phyloP scores from a whole-genome alignment of 2,113 vertebrate species.

The Podilymbus podiceps region DNA sequence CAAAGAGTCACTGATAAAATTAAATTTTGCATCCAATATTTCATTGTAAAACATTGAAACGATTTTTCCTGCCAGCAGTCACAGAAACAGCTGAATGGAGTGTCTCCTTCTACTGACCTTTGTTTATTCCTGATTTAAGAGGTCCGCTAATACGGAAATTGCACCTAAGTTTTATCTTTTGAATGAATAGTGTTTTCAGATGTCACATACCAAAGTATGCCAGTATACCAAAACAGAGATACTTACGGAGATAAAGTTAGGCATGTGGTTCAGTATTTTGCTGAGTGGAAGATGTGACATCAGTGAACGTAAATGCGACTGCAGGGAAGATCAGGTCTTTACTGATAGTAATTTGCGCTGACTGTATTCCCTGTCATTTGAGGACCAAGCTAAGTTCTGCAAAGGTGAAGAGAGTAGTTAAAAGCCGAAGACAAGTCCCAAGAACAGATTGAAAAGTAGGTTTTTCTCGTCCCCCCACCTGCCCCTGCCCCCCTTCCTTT shows the following conservation, averaged over 20 bases:
- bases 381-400: not conserved
- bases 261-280: not conserved
- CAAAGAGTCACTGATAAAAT: not conserved
- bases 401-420: not conserved
- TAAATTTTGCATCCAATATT: not conserved
- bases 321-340: not conserved
- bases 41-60: not conserved
- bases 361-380: not conserved
- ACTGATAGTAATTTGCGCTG: not conserved
- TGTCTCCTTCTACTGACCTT: not conserved
- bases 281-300: not conserved
- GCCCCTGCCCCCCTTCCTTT: not conserved
- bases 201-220: not conserved
- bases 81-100: not conserved
- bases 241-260: not conserved
- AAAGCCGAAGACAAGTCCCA: not conserved
- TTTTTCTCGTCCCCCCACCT: not conserved
- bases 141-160: not conserved
- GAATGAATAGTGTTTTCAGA: not conserved
- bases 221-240: not conserved
- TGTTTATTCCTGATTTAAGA: not conserved
- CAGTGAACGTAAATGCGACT: not conserved
- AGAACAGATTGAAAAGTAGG: not conserved
- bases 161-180: not conserved
- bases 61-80: not conserved